Percentiles rank a stretch among this genome's conserved stretches.
Evolutionary conservation across 1,140 invertebrate genomes (phyloP).

Genomic region (Drosophila littoralis): DNA sequence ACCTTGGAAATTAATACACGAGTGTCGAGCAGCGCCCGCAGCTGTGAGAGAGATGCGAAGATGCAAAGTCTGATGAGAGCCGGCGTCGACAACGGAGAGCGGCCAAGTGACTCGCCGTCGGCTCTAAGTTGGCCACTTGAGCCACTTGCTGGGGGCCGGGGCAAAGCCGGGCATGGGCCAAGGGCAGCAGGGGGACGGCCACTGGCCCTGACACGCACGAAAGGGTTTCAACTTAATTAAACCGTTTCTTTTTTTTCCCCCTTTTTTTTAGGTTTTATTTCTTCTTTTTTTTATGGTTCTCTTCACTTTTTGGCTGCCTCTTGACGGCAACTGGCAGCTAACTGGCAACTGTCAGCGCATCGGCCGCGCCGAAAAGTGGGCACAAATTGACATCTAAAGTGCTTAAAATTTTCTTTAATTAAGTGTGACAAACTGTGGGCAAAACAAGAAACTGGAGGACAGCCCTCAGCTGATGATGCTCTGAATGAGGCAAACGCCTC

Average conservation of each 20-base stretch:
- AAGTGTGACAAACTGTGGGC: slow-evolving; percentile 81
- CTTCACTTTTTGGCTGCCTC: slow-evolving; percentile 41
- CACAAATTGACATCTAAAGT: slow-evolving; percentile 83
- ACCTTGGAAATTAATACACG: slow-evolving; percentile 79
- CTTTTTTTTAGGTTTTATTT: slow-evolving; percentile 31
- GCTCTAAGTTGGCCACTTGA: slow-evolving; percentile 55
- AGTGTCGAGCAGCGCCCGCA: slow-evolving; percentile 37
- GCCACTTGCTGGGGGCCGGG: slow-evolving; percentile 45
- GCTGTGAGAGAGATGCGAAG: slow-evolving; percentile 33
- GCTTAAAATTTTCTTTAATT: slow-evolving; percentile 83
- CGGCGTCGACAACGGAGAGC: neutral
- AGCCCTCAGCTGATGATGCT: slow-evolving; percentile 6
- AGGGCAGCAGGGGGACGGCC: neutral
- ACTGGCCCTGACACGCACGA: slow-evolving; percentile 69
- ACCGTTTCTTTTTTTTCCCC: slow-evolving; percentile 64
- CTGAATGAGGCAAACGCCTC: neutral
- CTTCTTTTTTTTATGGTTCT: slow-evolving; percentile 27
- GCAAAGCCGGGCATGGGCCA: neutral
- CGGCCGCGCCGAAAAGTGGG: slow-evolving; percentile 62
- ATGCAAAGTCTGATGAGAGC: slow-evolving; percentile 17
- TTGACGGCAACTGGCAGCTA: slow-evolving; percentile 47
- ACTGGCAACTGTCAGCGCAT: slow-evolving; percentile 73
- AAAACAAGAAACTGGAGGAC: slow-evolving; percentile 29
- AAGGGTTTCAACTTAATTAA: slow-evolving; percentile 84
- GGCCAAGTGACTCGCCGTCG: slow-evolving; percentile 46